phyloP scores from a whole-genome alignment of 2,797 vertebrate genomes.

The Threskiornis aethiopicus region DNA sequence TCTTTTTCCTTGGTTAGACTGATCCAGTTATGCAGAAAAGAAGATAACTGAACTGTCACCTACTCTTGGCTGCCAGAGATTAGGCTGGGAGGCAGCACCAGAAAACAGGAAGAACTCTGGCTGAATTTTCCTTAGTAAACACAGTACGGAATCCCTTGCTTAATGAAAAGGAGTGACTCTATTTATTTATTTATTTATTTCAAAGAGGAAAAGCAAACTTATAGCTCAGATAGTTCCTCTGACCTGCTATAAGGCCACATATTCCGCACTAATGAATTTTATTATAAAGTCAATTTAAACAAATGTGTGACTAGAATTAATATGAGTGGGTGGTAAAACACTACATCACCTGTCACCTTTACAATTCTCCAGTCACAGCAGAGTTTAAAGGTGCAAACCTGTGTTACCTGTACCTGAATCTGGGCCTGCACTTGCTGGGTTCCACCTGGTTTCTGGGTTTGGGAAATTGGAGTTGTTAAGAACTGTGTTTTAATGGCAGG shows the following conservation, averaged over 20 bases:
- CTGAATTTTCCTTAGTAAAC: not conserved
- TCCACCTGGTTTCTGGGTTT: slow-evolving; percentile 81
- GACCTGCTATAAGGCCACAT: not conserved
- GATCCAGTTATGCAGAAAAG: not conserved
- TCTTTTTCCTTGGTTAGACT: not conserved
- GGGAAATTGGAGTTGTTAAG: slow-evolving; percentile 82
- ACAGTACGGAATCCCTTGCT: not conserved
- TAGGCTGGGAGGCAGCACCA: not conserved
- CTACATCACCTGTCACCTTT: not conserved
- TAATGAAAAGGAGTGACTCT: not conserved
- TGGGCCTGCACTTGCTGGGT: slow-evolving; percentile 87
- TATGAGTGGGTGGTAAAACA: not conserved
- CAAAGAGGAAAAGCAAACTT: not conserved
- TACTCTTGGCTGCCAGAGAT: not conserved
- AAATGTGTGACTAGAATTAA: not conserved
- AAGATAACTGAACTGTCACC: not conserved
- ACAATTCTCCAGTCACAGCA: not conserved
- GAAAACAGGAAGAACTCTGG: not conserved
- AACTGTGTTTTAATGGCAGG: slow-evolving; percentile 88
- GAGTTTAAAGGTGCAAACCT: not conserved
- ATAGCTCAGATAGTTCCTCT: not conserved
- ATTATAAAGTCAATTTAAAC: not conserved
- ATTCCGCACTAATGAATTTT: not conserved
- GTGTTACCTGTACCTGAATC: slow-evolving; percentile 71
- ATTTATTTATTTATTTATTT: not conserved